These are phyloP conservation scores for Pristiophorus japonicus DNA, from an alignment of 2,113 vertebrate genomes.

Conservation along the genomic window DNA sequence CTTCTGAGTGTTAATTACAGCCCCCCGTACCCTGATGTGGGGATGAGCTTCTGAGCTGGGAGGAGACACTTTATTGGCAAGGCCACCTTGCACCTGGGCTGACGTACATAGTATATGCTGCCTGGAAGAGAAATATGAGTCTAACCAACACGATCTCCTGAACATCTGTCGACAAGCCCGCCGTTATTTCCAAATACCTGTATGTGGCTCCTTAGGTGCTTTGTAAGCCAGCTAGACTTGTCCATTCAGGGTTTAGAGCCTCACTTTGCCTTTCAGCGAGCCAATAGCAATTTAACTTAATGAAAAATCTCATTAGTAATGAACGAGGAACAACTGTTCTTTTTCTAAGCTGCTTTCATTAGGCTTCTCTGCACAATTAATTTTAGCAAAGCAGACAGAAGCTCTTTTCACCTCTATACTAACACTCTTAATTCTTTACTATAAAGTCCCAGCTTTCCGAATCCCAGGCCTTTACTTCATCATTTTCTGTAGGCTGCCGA, in stretches of 20 bases:
- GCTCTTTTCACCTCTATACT: conserved; percentile 37
- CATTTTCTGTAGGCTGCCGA: conserved; percentile 8
- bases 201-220: conserved; percentile 37
- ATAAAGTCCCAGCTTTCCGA: conserved; percentile 34
- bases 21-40: conserved; percentile 45
- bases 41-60: conserved; percentile 46
- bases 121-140: conserved; percentile 47
- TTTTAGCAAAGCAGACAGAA: conserved; percentile 38
- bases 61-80: conserved; percentile 48
- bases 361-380: conserved; percentile 38
- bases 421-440: conserved; percentile 32
- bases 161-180: conserved; percentile 44
- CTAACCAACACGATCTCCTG: conserved; percentile 45
- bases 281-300: conserved; percentile 42
- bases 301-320: conserved; percentile 42
- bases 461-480: conserved; percentile 33
- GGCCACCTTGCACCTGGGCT: conserved; percentile 50
- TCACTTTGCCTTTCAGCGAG: conserved; percentile 38
- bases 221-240: conserved; percentile 38
- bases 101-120: conserved; percentile 45
- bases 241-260: conserved; percentile 39
- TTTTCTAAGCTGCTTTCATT: conserved; percentile 38
- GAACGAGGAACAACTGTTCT: conserved; percentile 39
- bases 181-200: conserved; percentile 37
- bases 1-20: conserved; percentile 59